Base-by-base conservation (phyloP, 2,888 invertebrate species). In the Scaptomyza cyrtandrae region DNA sequence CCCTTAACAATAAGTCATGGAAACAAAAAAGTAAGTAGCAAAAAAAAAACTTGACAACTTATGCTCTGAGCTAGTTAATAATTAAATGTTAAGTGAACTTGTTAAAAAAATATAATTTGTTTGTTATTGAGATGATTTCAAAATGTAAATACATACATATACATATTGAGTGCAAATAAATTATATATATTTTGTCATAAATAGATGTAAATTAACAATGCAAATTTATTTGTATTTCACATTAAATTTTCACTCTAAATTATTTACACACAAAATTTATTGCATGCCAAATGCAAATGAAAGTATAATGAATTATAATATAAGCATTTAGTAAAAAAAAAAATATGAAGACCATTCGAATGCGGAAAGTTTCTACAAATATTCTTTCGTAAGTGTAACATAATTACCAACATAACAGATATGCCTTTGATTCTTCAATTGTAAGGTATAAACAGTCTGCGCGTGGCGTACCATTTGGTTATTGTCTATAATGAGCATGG, bases 401-500 rank as follows among this genome's bases (percentile, higher is more conserved):
- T 3, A n/a, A 29, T 14, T n/a, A 19, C 5, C 37, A 6, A 29
- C 3, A 14, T 14, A 31, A 10, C 19, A 53, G 16, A 48, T 35
- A 62, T 59, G 13, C 63, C 48, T 4, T 3, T n/a, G 7, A 11
- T 48, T 13, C 24, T 11, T 3, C 43, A 52, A 19, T 45, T 61
- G 19, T 24, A 27, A 64, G 62, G 76, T 70, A 75, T 61, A 55
- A 53, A 59, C 78, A 65, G 64, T 43, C 70, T 83, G 83, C 83
- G 83, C 83, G 83, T 83, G 83, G 78, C 86, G 65, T 60, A 24
- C 24, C 56, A 70, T 79, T 72, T 63, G 62, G 48, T 24, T 74
- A 1, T 73, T 66, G 75, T 69, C 67, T 66, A 78, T 78, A 83
- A 83, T 83, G 83, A 86, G 86, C 86, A 83, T 83, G 83, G 83